Base-by-base conservation (phyloP, 1,140 invertebrate species). In the Himalopsyche phryganea region DNA sequence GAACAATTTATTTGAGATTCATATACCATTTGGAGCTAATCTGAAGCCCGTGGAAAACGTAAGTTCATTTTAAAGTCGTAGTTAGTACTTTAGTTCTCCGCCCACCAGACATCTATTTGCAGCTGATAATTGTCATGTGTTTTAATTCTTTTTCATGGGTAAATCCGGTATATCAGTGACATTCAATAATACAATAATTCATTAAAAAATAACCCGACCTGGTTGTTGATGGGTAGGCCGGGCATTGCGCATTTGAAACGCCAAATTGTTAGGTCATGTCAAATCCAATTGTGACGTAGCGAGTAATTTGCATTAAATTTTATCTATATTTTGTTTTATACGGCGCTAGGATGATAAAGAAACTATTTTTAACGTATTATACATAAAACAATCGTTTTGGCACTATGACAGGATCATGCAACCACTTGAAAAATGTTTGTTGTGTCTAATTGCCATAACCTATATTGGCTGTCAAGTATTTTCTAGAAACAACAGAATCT, bases 41-140 rank as follows among this genome's bases (percentile, higher is more conserved):
- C 9, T 40, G 45, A 33, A 55, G 52, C 11, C 45, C 20, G 13
- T 13, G 11, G 32, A 41, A 28, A 18, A 56, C 41, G 54, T 56
- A 18, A 56, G 54, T 56, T 32, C 42, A 13, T 49, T 56, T 35
- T n/a, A 19, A 45, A 28, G 46, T 49, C 46, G 54, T 42, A 49
- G 13, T 49, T 49, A 11, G 23, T 28, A 28, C 42, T 20, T 28
- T 23, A 42, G 35, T 49, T 56, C 13, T 56, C 46, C 54, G 54
- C 54, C 54, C 54, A 56, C 54, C 36, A 50, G 45, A 48, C 54
- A 33, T 56, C 54, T 56, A 56, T 56, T 56, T 56, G 54, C 54
- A 56, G 45, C 54, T 56, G 54, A 56, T 50, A 56, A 49, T 56
- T 56, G 46, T 56, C 38, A 56, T 56, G 46, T 42, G 44, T 49